Evolutionary conservation across 1,140 invertebrate species (phyloP), one percentile per base, ranked within the genome.

Genomic region (Drosophila lini): DNA sequence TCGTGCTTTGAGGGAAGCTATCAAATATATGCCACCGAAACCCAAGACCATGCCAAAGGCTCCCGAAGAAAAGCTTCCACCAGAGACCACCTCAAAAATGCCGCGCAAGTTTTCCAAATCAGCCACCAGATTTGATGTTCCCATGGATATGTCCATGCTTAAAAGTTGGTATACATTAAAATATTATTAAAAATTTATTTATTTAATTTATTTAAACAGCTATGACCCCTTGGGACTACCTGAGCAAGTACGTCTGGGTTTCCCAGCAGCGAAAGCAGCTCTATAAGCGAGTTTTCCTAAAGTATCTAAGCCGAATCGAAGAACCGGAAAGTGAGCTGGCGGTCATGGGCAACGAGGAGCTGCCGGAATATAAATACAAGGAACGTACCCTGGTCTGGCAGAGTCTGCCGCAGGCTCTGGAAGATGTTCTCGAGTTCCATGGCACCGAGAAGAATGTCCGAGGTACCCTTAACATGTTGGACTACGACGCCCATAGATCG

Each of bases 41-140:
- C 64, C 78, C 0, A 88, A 91, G 25, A 44, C 47, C 0, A 61
- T 77, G 10, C 53, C 48, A 8, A 91, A 90, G 16, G 40, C 67
- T 5, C 16, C 48, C 0, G 85, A 89, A 5, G 84, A 89, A 11
- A 50, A 68, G 13, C 65, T 84, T 8, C 62, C 80, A 4, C 36
- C 73, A 31, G 50, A 65, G 28, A 44, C 57, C 5, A 83, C 74
- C 1, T 84, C 78, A 13, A 93, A 93, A 50, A 91, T 94, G 60
- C 95, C 94, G 1, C 88, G 95, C 25, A 93, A 94, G 16, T 95
- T 95, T 90, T 94, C 94, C 0, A 93, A 95, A 55, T 93, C 94
- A 36, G 94, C 93, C 41, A 94, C 94, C 1, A 92, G 95, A 67
- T 95, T 96, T 75, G 95, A 95, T 90, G 85, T 96, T 4, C 94